A percentile compares a stretch with the other conserved stretches of the same genome.
phyloP scores from a whole-genome alignment of 2,888 invertebrate species.

The Amphiduros pacificus region DNA sequence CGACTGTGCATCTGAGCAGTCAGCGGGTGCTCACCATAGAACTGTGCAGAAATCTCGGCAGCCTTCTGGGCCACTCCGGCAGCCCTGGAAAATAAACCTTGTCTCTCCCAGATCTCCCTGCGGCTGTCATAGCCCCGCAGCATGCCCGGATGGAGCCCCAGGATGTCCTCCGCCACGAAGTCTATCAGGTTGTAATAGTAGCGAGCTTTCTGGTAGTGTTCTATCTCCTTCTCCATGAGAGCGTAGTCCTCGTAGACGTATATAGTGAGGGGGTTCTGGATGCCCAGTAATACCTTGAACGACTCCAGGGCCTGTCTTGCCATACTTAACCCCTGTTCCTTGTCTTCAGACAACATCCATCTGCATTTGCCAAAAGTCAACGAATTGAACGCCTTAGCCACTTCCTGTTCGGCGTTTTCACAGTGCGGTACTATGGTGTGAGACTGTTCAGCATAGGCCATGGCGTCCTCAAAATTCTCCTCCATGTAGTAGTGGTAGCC shows the following conservation, averaged over 20 bases:
- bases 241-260: slow-evolving; percentile 30
- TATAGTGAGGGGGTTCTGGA: slow-evolving; percentile 20
- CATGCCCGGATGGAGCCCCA: slow-evolving; percentile 25
- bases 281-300: slow-evolving; percentile 16
- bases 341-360: slow-evolving; percentile 15
- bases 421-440: neutral
- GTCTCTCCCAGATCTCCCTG: slow-evolving; percentile 28
- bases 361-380: slow-evolving; percentile 9
- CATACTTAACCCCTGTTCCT: slow-evolving; percentile 10
- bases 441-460: neutral
- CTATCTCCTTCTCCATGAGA: slow-evolving; percentile 22
- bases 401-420: slow-evolving; percentile 1
- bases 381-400: slow-evolving; percentile 16
- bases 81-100: slow-evolving; percentile 24
- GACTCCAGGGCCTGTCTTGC: slow-evolving; percentile 24
- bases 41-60: slow-evolving; percentile 19
- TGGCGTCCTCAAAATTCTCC: slow-evolving; percentile 6
- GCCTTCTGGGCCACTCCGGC: slow-evolving; percentile 24
- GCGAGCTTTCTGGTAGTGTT: slow-evolving; percentile 26
- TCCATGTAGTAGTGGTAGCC: slow-evolving; percentile 11
- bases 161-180: slow-evolving; percentile 18
- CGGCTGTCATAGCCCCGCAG: slow-evolving; percentile 25
- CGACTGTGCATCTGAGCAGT: slow-evolving; percentile 23
- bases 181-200: slow-evolving; percentile 31
- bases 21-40: slow-evolving; percentile 28